Conservation (phyloP, 2,888 invertebrate species). For the Euplagia quadripunctaria region DNA sequence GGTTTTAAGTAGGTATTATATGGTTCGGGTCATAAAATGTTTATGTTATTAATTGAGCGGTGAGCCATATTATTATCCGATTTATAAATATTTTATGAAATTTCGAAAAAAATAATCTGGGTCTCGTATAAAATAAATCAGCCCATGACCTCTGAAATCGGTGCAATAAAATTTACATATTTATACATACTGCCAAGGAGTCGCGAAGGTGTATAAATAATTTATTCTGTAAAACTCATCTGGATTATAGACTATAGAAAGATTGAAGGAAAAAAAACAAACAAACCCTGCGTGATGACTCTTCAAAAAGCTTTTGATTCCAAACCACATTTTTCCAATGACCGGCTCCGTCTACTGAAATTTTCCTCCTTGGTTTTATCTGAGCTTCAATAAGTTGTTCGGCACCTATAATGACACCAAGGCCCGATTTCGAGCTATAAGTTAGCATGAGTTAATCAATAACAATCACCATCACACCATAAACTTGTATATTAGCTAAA, state of each 20-base stretch:
- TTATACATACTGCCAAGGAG: too few species aligned
- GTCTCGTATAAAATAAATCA: too few species aligned
- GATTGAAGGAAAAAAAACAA: neutral
- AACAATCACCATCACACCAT: too few species aligned
- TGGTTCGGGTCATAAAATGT: too few species aligned
- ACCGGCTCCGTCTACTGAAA: neutral
- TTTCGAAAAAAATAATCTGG: too few species aligned
- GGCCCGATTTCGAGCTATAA: neutral
- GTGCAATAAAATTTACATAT: neutral
- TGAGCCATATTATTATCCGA: too few species aligned
- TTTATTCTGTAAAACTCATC: neutral
- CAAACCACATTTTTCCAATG: slow-evolving; percentile 13
- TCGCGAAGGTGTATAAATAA: neutral
- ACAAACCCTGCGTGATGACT: neutral
- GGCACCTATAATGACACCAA: neutral
- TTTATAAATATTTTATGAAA: too few species aligned
- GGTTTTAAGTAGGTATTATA: too few species aligned
- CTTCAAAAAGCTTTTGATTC: slow-evolving; percentile 6
- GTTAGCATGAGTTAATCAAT: neutral
- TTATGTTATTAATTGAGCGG: too few species aligned
- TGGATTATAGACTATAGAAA: neutral
- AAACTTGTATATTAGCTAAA: too few species aligned
- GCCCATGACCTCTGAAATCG: neutral
- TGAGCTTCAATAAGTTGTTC: neutral
- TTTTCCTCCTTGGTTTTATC: neutral